These are phyloP conservation scores for Aplochiton taeniatus DNA, from an alignment of 2,797 vertebrate genomes.

Conservation along the genomic window DNA sequence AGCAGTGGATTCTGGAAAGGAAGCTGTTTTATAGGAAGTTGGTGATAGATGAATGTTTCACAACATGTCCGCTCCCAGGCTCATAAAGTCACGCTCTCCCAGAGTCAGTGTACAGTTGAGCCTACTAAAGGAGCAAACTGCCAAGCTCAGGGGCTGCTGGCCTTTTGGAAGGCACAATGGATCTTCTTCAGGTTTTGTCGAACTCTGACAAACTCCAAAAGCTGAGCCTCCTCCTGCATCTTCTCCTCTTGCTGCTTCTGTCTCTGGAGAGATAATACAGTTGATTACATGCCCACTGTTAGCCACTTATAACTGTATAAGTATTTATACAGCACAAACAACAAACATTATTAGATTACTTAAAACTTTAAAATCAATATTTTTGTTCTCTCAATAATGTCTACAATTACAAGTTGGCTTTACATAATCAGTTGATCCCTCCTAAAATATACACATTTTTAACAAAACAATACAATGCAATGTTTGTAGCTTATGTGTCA, in stretches of 20 bases:
- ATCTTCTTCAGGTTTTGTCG: slow-evolving; percentile 75
- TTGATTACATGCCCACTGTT: neutral
- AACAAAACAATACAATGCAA: no score
- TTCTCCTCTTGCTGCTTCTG: slow-evolving; percentile 61
- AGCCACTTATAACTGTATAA: no score
- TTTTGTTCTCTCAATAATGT: no score
- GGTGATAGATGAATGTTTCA: no score
- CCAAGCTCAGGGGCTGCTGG: slow-evolving; percentile 33
- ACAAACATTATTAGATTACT: no score
- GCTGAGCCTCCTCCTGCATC: slow-evolving; percentile 56
- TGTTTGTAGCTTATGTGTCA: no score
- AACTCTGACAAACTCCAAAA: slow-evolving; percentile 71
- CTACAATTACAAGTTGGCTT: no score
- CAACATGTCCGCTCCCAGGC: neutral
- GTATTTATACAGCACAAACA: neutral
- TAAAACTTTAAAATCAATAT: no score
- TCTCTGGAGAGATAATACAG: slow-evolving; percentile 43
- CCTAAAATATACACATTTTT: no score
- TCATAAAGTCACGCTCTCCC: neutral
- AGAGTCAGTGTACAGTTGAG: neutral
- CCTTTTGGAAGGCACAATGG: slow-evolving; percentile 63
- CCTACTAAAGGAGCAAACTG: neutral
- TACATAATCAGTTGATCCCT: no score
- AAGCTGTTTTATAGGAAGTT: no score
- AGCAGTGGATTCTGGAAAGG: no score